Base-by-base conservation (phyloP, 92 coral and sea anemone species). In the Porites divaricata region DNA sequence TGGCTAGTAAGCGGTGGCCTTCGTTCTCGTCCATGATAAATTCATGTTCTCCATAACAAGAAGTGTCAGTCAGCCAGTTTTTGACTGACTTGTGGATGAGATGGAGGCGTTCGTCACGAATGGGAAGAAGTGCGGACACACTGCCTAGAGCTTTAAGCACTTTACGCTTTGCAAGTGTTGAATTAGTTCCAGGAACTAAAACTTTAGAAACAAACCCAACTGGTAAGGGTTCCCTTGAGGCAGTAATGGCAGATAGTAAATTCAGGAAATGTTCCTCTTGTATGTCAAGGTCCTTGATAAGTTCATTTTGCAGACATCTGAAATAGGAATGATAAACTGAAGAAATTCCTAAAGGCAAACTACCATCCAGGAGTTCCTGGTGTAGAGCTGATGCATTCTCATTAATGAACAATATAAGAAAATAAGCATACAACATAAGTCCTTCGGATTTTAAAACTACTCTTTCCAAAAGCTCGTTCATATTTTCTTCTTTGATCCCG, bases 1-100 rank as follows among this genome's bases (percentile, higher is more conserved):
- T 49, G 25, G 81, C 77, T 50, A 91, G 92, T 7, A 76, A 62
- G 26, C 74, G 52, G 41, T 91, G 89, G 59, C 94, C 94, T 61
- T 84, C 54, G 11, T 58, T 70, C 78, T 80, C 89, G 45, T 35
- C 45, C 45, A 35, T 35, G 45, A 35, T 35, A 35, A 35, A 35
- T 35, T 35, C 45, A 35, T 35, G 45, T 35, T 35, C 45, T 35
- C 45, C 45, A 35, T 35, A 35, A 35, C 45, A 35, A 3, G 45
- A 35, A 3, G 45, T 4, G 45, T 35, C 45, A 35, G 45, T 35
- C 45, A 35, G 45, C 45, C 45, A 35, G 45, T 35, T 6, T 35
- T 35, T 35, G 45, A 35, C 45, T 35, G 45, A 35, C 45, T 35
- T 35, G 45, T 35, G 45, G 45, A 35, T 35, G 45, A 35, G 45